Evolutionary conservation across 2,797 vertebrate species (phyloP).

Genomic region (Spinus pinus): DNA sequence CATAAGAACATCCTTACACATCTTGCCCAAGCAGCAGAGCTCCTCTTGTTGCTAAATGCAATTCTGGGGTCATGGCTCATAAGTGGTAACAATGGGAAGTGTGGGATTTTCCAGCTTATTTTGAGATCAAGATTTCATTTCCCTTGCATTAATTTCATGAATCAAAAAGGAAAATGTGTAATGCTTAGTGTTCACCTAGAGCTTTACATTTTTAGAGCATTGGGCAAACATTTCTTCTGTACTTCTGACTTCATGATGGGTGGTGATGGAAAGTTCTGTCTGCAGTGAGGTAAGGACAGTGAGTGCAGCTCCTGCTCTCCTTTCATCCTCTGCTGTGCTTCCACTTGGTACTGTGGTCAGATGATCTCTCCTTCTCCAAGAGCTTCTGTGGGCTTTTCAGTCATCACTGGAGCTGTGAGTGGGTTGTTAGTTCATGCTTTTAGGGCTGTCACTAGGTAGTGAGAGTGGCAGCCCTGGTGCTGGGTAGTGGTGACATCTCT

Average conservation of each 20-base stretch:
- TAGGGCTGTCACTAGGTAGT: not conserved
- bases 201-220: not conserved
- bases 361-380: not conserved
- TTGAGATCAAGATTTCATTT: not conserved
- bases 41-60: not conserved
- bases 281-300: not conserved
- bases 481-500: not conserved
- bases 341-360: not conserved
- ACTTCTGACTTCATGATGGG: not conserved
- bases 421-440: not conserved
- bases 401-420: not conserved
- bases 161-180: conserved; percentile 14
- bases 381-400: not conserved
- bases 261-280: not conserved
- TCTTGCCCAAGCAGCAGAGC: not conserved
- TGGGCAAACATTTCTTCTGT: not conserved
- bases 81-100: not conserved
- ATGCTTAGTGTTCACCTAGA: not conserved
- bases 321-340: not conserved
- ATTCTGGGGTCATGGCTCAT: not conserved
- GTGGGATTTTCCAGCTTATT: not conserved
- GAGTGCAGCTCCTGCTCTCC: not conserved
- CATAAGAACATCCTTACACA: not conserved
- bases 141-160: not conserved
- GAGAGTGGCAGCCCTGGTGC: not conserved